Conservation (phyloP, 2,888 invertebrate genomes). For the Clivina fossor region DNA sequence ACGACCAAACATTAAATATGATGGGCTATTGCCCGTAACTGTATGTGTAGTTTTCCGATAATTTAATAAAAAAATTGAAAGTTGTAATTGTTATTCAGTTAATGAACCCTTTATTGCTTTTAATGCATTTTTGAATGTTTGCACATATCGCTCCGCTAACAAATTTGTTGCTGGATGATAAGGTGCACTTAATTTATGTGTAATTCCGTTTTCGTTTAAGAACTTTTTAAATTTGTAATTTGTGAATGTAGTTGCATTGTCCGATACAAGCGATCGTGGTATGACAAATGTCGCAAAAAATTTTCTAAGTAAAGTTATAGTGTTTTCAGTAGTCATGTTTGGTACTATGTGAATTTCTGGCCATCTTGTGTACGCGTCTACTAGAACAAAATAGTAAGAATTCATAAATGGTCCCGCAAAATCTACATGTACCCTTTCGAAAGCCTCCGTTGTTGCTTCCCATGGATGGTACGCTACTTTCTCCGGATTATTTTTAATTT, state of each 20-base stretch:
- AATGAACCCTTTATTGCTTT: conserved; percentile 1
- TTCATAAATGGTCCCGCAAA: conserved; percentile 27
- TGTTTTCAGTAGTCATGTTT: conserved; percentile 34
- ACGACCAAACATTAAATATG: conserved; percentile 36
- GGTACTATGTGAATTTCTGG: conserved; percentile 38
- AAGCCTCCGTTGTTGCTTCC: conserved; percentile 45
- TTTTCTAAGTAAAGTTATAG: conserved; percentile 33
- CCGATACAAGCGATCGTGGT: conserved; percentile 41
- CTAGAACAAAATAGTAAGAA: conserved; percentile 14
- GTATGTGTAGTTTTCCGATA: conserved; percentile 32
- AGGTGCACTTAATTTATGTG: conserved; percentile 9
- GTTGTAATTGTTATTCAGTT: conserved; percentile 2
- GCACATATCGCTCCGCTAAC: too few relatives aligned
- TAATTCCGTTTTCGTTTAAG: background rate
- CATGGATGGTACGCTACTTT: conserved; percentile 43
- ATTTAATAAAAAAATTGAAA: too few relatives aligned
- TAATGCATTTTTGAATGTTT: conserved; percentile 7
- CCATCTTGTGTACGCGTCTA: conserved; percentile 40
- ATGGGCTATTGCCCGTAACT: conserved; percentile 35
- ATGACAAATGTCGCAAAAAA: conserved; percentile 42
- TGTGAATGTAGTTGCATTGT: too few relatives aligned
- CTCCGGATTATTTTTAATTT: conserved; percentile 36
- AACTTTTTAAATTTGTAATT: conserved; percentile 5
- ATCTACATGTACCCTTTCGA: conserved; percentile 28
- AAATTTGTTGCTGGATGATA: conserved; percentile 11